Evolutionary conservation across 2,113 vertebrate species (phyloP), one percentile per base, ranked within the genome.

Genomic region (Pachypanchax playfairii): DNA sequence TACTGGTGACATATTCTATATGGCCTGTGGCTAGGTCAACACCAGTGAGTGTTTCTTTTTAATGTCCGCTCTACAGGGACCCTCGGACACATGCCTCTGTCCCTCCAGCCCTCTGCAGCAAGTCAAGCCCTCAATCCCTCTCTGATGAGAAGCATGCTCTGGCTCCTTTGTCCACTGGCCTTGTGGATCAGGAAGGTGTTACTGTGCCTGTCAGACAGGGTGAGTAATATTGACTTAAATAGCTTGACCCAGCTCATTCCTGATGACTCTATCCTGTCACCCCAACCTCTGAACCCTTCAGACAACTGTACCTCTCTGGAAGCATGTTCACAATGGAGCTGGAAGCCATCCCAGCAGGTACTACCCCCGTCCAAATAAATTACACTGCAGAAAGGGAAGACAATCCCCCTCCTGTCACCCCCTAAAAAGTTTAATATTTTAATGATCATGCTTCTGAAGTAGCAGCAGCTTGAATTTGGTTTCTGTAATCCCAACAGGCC

Each of bases 11-110:
- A 88, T 84, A 61, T 36, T 69, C n/a, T n/a, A n/a, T n/a, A n/a
- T 63, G 84, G 82, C 92, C 91, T 35, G 73, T 75, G 87, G 91
- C 90, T 69, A 90, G 91, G 92, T 91, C 92, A 90, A 87, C 86
- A 77, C 75, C 85, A 88, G 66, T 50, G 78, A 75, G 83, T 56
- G 77, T 77, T 76, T 85, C 79, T 82, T 77, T 66, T 87, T 85
- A 83, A 84, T 70, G 77, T 75, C 43, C 35, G 51, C 70, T 89
- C 85, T 74, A 44, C 65, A 38, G 90, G 88, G 88, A 87, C 71
- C 73, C 61, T 70, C 38, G 73, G 85, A 91, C 84, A 74, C 70
- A 74, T 58, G 73, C 76, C 69, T 72, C 51, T 55, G 56, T 61
- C 79, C 86, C 83, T 71, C 31, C 74, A 74, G 68, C 71, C 31